Evolutionary conservation across 2,888 invertebrate genomes (phyloP).

Genomic region (Andrena marginata): DNA sequence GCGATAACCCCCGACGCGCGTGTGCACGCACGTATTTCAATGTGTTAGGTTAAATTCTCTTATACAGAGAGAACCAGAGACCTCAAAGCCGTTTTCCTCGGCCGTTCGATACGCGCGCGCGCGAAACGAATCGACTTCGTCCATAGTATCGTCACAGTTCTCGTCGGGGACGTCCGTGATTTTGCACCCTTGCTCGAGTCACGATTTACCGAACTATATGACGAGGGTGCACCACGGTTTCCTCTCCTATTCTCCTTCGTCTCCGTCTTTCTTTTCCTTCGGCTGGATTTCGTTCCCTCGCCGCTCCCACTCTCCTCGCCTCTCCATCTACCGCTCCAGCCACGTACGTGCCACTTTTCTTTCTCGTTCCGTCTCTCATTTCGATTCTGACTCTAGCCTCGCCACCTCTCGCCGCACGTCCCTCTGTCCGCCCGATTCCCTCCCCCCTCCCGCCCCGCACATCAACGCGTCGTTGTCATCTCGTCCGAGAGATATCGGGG

Average conservation of each 20-base stretch:
- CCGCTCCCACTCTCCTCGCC: background rate
- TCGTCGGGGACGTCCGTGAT: constrained; percentile 83
- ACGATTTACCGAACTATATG: constrained; percentile 66
- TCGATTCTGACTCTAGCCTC: background rate
- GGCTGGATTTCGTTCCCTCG: background rate
- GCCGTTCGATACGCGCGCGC: constrained; percentile 73
- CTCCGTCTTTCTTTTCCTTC: constrained; percentile 26
- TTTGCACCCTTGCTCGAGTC: constrained; percentile 70
- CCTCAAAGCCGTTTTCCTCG: constrained; percentile 51
- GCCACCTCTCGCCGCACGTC: background rate
- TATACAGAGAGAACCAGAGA: constrained; percentile 34
- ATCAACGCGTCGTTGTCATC: constrained; percentile 20
- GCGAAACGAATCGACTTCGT: constrained; percentile 73
- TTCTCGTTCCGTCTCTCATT: background rate
- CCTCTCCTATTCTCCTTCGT: constrained; percentile 46
- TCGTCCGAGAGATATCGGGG: constrained; percentile 7
- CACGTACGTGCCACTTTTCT: background rate
- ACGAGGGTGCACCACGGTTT: constrained; percentile 68
- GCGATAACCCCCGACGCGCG: constrained; percentile 49
- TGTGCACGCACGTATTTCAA: constrained; percentile 30
- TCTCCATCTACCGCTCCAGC: background rate
- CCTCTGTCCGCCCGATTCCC: background rate
- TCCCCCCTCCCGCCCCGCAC: background rate
- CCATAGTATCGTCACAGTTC: constrained; percentile 84
- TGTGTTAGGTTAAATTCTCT: constrained; percentile 49